Evolutionary conservation across 2,113 vertebrate genomes (phyloP), one percentile per base, ranked within the genome.

Genomic region (Microcebus griseorufus): DNA sequence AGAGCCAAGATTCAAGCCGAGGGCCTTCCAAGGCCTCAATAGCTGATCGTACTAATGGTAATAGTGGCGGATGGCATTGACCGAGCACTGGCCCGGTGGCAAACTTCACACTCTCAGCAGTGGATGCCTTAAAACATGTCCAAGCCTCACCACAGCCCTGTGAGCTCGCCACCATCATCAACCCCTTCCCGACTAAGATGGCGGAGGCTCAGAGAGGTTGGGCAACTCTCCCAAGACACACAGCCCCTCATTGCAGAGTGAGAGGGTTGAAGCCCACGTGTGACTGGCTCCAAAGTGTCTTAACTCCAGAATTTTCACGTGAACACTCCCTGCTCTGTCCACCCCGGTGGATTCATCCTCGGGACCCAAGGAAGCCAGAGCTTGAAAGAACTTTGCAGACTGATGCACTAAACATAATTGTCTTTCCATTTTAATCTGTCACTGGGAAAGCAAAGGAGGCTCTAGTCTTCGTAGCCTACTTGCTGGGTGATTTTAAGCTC

Each of bases 41-140:
- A 29, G 51, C 37, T 22, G n/a, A 3, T 14, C 22, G 1, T 39
- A 27, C 51, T 51, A 0, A 18, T 2, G 42, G 9, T 37, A 16
- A 29, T 7, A 18, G 11, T 4, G 18, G 7, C 45, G 13, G 39
- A 3, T 12, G 6, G 23, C 23, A 1, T 20, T 81, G 14, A 1
- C 73, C 29, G 45, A 75, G 42, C 11, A 1, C 13, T 18, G 29
- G 10, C 12, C 48, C 12, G 0, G 0, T 0, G 0, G 9, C 37
- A 7, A 1, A 4, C 6, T 29, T 48, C 9, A 5, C 37, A 27
- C 17, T 72, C 51, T 17, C 62, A 39, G 64, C 18, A 11, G 0
- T 0, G 27, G 79, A 9, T 2, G 48, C 42, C 32, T 67, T 34
- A 37, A 37, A 37, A 37, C 37, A 37, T 37, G 37, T 37, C 42